Base-by-base conservation (phyloP, 1,140 invertebrate genomes). In the Ceratoteleas bidentatus region DNA sequence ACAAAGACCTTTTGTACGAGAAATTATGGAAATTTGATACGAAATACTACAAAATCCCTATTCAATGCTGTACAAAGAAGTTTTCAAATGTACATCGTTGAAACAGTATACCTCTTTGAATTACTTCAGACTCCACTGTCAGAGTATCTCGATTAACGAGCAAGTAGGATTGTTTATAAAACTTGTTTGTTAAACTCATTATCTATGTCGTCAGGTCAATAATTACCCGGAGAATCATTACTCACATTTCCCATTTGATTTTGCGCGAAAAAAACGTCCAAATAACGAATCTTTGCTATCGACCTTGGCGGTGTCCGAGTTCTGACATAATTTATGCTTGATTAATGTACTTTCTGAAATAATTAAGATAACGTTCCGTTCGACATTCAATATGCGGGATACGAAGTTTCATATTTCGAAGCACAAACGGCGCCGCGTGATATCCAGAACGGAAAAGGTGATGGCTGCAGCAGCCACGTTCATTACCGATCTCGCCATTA, bases 401-500 rank as follows among this genome's bases (percentile, higher is more conserved):
- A 68, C 9, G 38, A 40, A 77, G 66, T 80, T 80, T 74, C 47
- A 80, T 80, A 68, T 69, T 80, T 73, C 32, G 40, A 52, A 38
- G 58, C 43, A 58, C 65, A 77, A 77, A 73, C 64, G 64, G 56
- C 66, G 57, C 77, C 62, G 69, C 69, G 43, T 66, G 64, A 75
- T 76, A 66, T 76, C 53, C 45, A 75, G 66, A 78, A 72, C 77
- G 68, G 81, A 82, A 77, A 83, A 87, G 76, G 68, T 87, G 87
- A 88, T 89, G 87, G 87, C 83, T 75, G 75, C 83, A 76, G 81
- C 80, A 80, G 77, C 85, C 82, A 82, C 88, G 87, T 89, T 89
- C 88, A 89, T 89, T 89, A 89, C 88, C 85, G 87, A 88, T 88
- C 88, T 83, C 79, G 68, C 87, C 86, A 89, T 89, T 88, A 89